Base-by-base conservation (phyloP, 2,888 invertebrate species). In the Ephialtes manifestator region DNA sequence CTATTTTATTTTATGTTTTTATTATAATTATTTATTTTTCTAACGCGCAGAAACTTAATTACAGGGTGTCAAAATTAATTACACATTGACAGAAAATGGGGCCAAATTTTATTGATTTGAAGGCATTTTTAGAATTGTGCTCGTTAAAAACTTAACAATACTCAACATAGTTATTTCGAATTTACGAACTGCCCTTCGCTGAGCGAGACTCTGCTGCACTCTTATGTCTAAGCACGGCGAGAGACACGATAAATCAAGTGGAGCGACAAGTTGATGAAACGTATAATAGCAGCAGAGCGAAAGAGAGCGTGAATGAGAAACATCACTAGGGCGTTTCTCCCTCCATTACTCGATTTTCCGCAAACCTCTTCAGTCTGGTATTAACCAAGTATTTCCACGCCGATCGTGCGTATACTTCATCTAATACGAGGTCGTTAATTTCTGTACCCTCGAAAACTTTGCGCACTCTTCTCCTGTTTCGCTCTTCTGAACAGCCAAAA, bases 161-260 rank as follows among this genome's bases (percentile, higher is more conserved):
- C 39, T 39, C 39, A 24, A 2, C 20, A 13, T 10, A 31, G 35
- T 18, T 18, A 60, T 71, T 60, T 60, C 35, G 46, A 70, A 77
- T 51, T 67, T 58, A 18, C 51, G 11, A 60, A 24, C 48, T 18
- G 39, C 5, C 48, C 13, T 20, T 63, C 48, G 20, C 18, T 20
- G 15, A 46, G 15, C 15, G 46, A 46, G 15, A 15, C 46, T 35
- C 46, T n/a, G 28, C 28, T 7, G 46, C 39, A 39, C 48, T 67
- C 70, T 70, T 24, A 55, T 10, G 39, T 43, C 60, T 20, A 65
- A 70, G 60, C 51, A 18, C 58, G 65, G 63, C 39, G 63, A 70
- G 58, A 72, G 43, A 72, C 46, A 63, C 84, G 77, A 84, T 84
- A 78, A 84, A 81, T 84, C 81, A 84, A 81, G 81, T 60, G 53